A percentile compares a stretch with the other conserved stretches of the same genome.
Conservation (phyloP, 1,140 invertebrate species). For the Lithobius niger region DNA sequence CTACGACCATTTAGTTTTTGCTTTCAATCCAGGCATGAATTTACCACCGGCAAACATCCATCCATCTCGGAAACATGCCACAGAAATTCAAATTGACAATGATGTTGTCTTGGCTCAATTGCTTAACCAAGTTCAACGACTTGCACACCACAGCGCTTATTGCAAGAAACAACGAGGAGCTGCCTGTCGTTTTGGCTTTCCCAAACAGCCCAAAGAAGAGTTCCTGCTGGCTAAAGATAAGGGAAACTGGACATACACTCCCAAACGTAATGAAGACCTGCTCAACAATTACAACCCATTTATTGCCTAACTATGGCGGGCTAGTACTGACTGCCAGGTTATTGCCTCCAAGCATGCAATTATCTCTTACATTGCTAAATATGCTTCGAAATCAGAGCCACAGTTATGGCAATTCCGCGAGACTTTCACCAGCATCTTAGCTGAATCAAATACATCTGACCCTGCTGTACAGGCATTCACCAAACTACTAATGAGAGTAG, state of each 20-base stretch:
- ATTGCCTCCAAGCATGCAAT: no score
- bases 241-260: not conserved
- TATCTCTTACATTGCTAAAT: not conserved
- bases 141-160: not conserved
- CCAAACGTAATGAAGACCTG: not conserved
- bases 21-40: not conserved
- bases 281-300: not conserved
- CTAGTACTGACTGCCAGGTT: conserved; percentile 1
- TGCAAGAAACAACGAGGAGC: not conserved
- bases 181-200: not conserved
- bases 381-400: not conserved
- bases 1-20: not conserved
- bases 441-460: not conserved
- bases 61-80: not conserved
- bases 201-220: no score
- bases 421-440: not conserved
- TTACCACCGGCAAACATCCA: not conserved
- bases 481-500: not conserved
- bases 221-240: no score
- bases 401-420: not conserved
- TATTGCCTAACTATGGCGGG: not conserved
- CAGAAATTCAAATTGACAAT: not conserved
- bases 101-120: not conserved
- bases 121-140: not conserved
- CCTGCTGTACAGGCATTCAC: not conserved